Evolutionary conservation across 2,797 vertebrate species (phyloP).

Genomic region (Leptodactylus fallax): DNA sequence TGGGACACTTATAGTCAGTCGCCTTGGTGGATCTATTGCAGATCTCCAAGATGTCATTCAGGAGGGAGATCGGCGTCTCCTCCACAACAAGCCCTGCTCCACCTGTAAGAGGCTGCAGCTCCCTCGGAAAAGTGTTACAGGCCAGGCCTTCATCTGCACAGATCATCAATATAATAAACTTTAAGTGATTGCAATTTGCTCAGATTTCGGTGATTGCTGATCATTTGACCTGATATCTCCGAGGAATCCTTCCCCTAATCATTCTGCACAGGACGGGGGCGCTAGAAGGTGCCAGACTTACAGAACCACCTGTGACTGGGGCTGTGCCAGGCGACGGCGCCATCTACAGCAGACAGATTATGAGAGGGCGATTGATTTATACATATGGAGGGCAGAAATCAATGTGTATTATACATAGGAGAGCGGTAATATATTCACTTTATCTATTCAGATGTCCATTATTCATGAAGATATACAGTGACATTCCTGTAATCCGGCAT

Average conservation of each 20-base stretch:
- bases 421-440: neutral
- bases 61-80: too few relatives aligned
- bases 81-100: neutral
- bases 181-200: conserved; percentile 26
- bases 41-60: too few relatives aligned
- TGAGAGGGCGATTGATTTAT: conserved; percentile 25
- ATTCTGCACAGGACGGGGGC: neutral
- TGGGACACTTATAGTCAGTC: too few relatives aligned
- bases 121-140: too few relatives aligned
- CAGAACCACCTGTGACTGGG: neutral
- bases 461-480: neutral
- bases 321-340: neutral
- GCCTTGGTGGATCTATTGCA: too few relatives aligned
- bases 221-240: conserved; percentile 21
- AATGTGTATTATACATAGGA: neutral
- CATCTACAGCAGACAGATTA: neutral
- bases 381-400: neutral
- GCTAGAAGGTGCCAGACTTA: too few relatives aligned
- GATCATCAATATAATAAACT: conserved; percentile 26
- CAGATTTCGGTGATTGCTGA: conserved; percentile 22
- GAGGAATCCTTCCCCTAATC: neutral
- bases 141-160: too few relatives aligned
- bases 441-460: neutral
- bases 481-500: neutral
- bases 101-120: neutral